phyloP scores from a whole-genome alignment of 2,113 vertebrate genomes.

The Poicephalus gulielmi region DNA sequence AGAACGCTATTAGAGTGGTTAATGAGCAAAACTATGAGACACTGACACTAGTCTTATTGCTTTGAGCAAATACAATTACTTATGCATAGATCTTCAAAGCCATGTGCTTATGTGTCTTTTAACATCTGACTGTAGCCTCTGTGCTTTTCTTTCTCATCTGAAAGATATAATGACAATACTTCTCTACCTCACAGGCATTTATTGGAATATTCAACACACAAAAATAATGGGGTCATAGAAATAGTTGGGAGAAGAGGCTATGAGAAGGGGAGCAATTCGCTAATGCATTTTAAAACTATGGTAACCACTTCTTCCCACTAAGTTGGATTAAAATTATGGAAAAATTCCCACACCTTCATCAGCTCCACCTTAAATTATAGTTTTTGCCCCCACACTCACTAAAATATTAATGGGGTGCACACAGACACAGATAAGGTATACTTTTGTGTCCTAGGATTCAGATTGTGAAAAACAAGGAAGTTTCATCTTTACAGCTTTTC shows the following conservation, averaged over 20 bases:
- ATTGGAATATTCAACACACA: background rate
- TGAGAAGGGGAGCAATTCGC: background rate
- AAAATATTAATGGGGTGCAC: rapidly evolving
- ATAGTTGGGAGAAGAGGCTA: background rate
- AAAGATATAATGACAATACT: background rate
- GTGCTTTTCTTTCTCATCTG: background rate
- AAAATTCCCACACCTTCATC: background rate
- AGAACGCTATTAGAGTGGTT: background rate
- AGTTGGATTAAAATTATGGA: background rate
- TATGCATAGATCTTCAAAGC: background rate
- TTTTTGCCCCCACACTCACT: background rate
- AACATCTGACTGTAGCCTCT: background rate
- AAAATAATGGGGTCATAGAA: background rate
- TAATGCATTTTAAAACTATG: background rate
- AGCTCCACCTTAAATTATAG: background rate
- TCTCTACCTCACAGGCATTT: background rate
- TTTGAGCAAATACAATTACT: background rate
- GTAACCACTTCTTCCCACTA: background rate
- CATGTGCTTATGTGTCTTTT: background rate
- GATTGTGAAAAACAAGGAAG: background rate
- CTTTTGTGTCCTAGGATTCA: background rate
- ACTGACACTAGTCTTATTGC: background rate
- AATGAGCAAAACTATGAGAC: background rate
- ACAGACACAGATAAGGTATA: background rate
- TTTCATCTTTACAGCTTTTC: background rate